phyloP scores from a whole-genome alignment of 2,888 invertebrate species.

The Yponomeuta cagnagella region DNA sequence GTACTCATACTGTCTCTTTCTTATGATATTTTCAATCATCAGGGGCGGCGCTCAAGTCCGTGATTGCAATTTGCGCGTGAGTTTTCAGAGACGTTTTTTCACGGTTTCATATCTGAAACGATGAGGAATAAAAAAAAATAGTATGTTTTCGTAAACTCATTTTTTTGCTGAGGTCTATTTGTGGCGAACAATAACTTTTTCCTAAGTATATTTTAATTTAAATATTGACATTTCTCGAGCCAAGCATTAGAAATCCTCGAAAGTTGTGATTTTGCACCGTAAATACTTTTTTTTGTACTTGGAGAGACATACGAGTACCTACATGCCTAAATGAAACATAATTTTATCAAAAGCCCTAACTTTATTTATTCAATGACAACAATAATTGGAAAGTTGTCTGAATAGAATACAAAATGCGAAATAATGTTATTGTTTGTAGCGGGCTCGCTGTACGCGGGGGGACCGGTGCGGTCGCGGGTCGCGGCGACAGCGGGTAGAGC shows the following conservation, averaged over 20 bases:
- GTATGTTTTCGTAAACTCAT: no score
- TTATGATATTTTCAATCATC: conserved; percentile 47
- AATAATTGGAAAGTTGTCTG: conserved; percentile 11
- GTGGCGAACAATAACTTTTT: background rate
- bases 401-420: conserved; percentile 11
- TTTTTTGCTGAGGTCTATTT: background rate
- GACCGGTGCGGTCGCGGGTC: conserved; percentile 33
- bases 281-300: no score
- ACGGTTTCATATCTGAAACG: background rate
- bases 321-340: no score
- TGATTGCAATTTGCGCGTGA: conserved; percentile 39
- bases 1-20: conserved; percentile 42
- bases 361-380: conserved; percentile 1
- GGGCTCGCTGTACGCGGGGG: conserved; percentile 20
- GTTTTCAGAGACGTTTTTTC: conserved; percentile 26
- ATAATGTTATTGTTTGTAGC: conserved; percentile 11
- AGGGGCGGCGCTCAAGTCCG: conserved; percentile 47
- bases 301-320: no score
- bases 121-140: background rate
- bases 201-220: background rate
- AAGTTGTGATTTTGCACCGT: no score
- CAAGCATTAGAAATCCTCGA: background rate
- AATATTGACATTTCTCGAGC: background rate
- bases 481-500: conserved; percentile 61
- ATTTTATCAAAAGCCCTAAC: no score